Evolutionary conservation across 2,797 vertebrate genomes (phyloP), one percentile per base, ranked within the genome.

Genomic region (Anolis apletophallus): DNA sequence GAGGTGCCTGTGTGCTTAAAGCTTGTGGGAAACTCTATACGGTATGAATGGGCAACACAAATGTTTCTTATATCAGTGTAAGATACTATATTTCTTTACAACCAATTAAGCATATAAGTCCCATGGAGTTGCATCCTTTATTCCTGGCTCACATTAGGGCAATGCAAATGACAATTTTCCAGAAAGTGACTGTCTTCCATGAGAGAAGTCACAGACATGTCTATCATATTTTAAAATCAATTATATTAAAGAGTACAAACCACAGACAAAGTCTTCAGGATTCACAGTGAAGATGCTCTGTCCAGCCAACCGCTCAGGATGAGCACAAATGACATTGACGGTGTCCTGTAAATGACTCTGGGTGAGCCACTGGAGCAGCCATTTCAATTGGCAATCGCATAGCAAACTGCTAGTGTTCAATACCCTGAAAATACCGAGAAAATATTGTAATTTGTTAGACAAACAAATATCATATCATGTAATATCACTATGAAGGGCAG

Each of bases 331-430:
- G 0, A 98, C 96, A 0, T 94, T 96, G 79, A 98, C 97, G 5
- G 97, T 95, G 78, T 95, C 96, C 88, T 97, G 97, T 52, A 99
- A 97, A 10, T 77, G 95, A 84, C 89, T 96, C 81, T 96, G 95
- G 2, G 88, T 91, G 87, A 99, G 94, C 98, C 98, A 99, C 4
- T 92, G 97, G 1, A 96, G 96, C 84, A 99, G 87, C 98, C 98
- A 99, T 78, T 97, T 98, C 95, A 99, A 87, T 92, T 99, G 98
- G 93, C 98, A 99, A 90, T 99, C 98, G 85, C 98, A 99, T 19
- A 99, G 96, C 92, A 99, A 95, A 92, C 97, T 98, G 96, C 97
- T 98, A 0, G 97, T 98, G 95, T 98, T 99, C 95, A 99, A 92
- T 83, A 97, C 85, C 73, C 98, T 87, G 55, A 84, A 83, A 83